Conservation (phyloP, 1,140 invertebrate genomes). For the Saccostrea cuccullata region DNA sequence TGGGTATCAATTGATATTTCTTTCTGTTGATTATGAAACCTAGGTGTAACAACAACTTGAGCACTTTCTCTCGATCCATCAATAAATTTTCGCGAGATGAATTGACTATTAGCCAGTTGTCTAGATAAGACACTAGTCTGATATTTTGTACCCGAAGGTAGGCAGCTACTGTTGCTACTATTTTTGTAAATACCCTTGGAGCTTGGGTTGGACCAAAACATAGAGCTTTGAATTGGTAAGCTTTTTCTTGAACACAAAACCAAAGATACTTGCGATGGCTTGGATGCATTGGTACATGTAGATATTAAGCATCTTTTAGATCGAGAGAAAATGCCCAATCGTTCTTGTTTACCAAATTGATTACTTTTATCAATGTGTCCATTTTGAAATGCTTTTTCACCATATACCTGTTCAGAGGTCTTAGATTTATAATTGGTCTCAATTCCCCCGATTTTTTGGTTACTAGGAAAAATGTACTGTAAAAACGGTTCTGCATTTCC, state of each 20-base stretch:
- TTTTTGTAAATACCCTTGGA: not conserved
- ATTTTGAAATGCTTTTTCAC: not conserved
- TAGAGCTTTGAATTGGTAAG: too few species aligned
- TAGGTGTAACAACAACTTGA: not conserved
- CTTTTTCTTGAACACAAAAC: too few species aligned
- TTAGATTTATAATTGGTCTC: not conserved
- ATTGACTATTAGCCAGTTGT: not conserved
- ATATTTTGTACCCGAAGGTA: too few species aligned
- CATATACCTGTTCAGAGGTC: not conserved
- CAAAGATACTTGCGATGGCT: too few species aligned
- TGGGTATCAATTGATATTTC: not conserved
- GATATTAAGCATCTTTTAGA: too few species aligned
- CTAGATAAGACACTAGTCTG: not conserved
- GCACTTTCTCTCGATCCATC: not conserved
- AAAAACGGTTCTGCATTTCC: not conserved
- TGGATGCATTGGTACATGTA: too few species aligned
- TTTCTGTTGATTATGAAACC: not conserved
- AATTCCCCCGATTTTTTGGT: not conserved
- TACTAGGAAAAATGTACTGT: not conserved
- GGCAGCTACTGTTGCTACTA: not conserved
- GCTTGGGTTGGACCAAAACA: not conserved
- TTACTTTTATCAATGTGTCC: too few species aligned
- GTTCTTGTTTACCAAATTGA: too few species aligned
- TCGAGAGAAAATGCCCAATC: too few species aligned
- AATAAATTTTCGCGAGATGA: not conserved